Conservation (phyloP, 2,113 vertebrate genomes). For the human region GRCh38 chr7:71924001-71924500, state of each 20-base stretch:
- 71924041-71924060: no score
- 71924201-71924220: no score
- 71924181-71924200: no score
- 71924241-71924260: no score
- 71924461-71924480: background rate
- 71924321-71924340: background rate
- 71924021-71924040: no score
- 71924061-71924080: no score
- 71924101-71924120: no score
- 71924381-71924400: background rate
- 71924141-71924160: no score
- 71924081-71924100: no score
- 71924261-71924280: background rate
- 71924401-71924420: background rate
- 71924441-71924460: background rate
- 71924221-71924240: background rate
- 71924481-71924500: background rate
- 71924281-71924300: background rate
- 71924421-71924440: background rate
- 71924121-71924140: no score
- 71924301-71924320: background rate
- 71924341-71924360: background rate
- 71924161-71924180: no score
- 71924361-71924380: background rate
- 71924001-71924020: no score